These are phyloP conservation scores for Corydoras sp. DNA, from an alignment of 2,113 vertebrate species.

Conservation along the genomic window DNA sequence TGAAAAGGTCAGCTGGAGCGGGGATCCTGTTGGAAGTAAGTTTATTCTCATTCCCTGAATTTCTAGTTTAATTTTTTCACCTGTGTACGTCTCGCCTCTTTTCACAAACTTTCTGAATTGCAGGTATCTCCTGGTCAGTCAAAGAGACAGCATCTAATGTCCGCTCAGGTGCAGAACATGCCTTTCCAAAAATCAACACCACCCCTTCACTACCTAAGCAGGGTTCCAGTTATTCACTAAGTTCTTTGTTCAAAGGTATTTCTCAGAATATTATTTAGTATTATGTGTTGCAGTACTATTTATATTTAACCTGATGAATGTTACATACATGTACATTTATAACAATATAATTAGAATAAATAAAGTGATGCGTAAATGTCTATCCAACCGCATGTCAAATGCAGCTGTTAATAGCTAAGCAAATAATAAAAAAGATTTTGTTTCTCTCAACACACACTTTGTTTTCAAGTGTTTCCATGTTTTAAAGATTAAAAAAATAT, in stretches of 20 bases:
- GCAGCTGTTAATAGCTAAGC: too few species aligned
- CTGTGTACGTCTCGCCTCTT: not conserved
- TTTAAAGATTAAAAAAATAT: too few species aligned
- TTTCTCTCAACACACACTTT: too few species aligned
- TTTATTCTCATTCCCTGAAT: conserved; percentile 1
- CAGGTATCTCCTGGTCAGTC: conserved; percentile 94
- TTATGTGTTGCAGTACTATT: too few species aligned
- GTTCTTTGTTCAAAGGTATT: conserved; percentile 88
- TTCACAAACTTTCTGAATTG: not conserved
- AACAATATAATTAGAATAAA: not conserved
- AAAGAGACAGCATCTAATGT: conserved; percentile 80
- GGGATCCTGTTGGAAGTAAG: conserved; percentile 94
- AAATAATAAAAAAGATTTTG: too few species aligned
- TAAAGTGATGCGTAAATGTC: not conserved
- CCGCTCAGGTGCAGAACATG: conserved; percentile 54
- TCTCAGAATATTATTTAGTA: too few species aligned
- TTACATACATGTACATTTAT: too few species aligned
- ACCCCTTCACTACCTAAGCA: conserved; percentile 68
- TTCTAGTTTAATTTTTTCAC: not conserved
- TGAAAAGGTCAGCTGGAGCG: conserved; percentile 90
- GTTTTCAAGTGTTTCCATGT: too few species aligned
- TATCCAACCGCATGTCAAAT: too few species aligned
- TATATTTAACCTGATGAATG: too few species aligned
- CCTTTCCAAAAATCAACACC: conserved; percentile 67
- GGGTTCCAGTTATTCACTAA: conserved; percentile 79